Evolutionary conservation across 53 echinoderm and acorn worm species (phyloP), one percentile per base, ranked within the genome.

Genomic region (Mesocentrotus franciscanus): DNA sequence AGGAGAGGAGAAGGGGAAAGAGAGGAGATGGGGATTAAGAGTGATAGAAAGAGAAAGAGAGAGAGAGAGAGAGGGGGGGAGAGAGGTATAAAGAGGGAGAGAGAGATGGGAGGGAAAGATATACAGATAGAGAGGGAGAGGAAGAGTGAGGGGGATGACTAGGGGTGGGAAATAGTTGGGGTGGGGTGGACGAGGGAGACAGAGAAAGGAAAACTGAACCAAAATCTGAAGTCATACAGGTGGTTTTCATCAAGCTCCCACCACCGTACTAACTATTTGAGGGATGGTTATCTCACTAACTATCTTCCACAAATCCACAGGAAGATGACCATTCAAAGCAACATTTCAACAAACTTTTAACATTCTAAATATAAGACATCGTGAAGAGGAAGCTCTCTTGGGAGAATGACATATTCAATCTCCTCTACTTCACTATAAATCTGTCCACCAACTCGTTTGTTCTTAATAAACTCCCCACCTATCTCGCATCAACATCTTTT

Each of bases 291-390:
- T 76, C 76, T 76, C 33, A 76, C 55, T 42, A 78, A 78, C 34
- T 27, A 36, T 35, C 35, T 14, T 79, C 36, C 11, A 17, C 35
- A 35, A 16, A 84, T 24, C 9, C 39, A 20, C 42, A 84, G 84
- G 84, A 84, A 84, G 84, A 42, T 84, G 84, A 84, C 84, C 84
- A 84, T 84, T 84, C 27, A 49, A 84, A 84, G 22, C 84, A 84
- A 84, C 84, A 84, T 84, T 55, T 84, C 84, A 84, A 84, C 84
- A 84, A 16, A 18, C 84, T 84, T 0, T 1, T 55, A 84, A 84
- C 22, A 24, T 9, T 49, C 84, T 84, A 20, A 84, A 42, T 84
- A 84, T 84, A 84, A 20, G 84, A 49, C 42, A 84, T 34, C 33
- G 78, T 34, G 78, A 78, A 78, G 55, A 75, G 84, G 84, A 84